Evolutionary conservation across 1,140 invertebrate genomes (phyloP), one percentile per base, ranked within the genome.

Genomic region (Colletes gigas): DNA sequence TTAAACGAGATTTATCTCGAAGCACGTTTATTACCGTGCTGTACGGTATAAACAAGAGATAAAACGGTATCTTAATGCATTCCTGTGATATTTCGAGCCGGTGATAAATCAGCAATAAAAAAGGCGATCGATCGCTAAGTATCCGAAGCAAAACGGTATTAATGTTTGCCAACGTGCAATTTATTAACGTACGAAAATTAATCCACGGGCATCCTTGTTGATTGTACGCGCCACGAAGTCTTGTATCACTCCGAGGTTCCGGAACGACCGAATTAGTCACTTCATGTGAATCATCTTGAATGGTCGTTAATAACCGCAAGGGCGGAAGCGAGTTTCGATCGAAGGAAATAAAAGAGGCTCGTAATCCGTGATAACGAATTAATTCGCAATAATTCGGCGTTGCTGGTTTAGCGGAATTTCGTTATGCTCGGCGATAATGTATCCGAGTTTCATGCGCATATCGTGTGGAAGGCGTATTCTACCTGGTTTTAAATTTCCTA

Each of bases 401-500:
- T 9, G 60, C 65, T 75, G 63, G 65, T 73, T 71, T 81, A 72
- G 62, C 72, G 66, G 67, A 74, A 77, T 79, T 79, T 82, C 62
- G 60, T 73, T 82, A 63, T 72, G 44, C 54, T 39, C 83, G 14
- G 69, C 62, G 75, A 82, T 85, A 85, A 82, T 57, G 62, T 57
- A 60, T 57, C 67, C 54, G 21, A 60, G 19, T 68, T 77, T 57
- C 63, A 62, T 69, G 83, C 55, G 83, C 63, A 73, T 78, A 82
- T 66, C 68, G 78, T 59, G 65, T 69, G 62, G 76, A 67, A 86
- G 68, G 76, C 54, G 80, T 85, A 81, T 88, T 83, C 87, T 78
- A 60, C 86, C 82, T 85, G 85, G 81, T 84, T 88, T 91, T 89
- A 85, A 86, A 84, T 90, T 89, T 91, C 89, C 86, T 81, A 88